Evolutionary conservation across 1,140 invertebrate species (phyloP).

Genomic region (Papilio machaon): DNA sequence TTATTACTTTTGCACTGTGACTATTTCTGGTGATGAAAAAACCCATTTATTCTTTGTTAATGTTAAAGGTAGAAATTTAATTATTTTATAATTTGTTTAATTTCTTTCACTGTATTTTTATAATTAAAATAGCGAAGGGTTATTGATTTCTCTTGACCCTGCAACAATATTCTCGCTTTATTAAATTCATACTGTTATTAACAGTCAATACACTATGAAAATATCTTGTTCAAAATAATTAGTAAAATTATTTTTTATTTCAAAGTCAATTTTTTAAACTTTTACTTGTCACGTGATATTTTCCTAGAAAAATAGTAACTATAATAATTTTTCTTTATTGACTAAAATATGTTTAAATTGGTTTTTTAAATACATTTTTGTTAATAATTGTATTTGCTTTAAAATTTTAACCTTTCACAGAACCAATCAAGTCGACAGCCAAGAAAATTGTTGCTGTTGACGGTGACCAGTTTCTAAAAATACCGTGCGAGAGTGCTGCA

Average conservation of each 20-base stretch:
- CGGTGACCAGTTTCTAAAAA: background rate
- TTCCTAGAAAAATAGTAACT: too few species aligned
- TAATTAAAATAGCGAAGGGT: background rate
- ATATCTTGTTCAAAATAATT: too few species aligned
- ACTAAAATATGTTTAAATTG: background rate
- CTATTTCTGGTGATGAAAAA: background rate
- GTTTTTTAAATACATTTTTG: background rate
- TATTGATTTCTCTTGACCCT: background rate
- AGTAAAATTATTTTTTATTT: too few species aligned
- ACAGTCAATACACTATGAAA: too few species aligned
- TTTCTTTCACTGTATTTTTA: background rate
- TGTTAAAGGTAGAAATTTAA: background rate
- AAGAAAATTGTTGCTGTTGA: background rate
- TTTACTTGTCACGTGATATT: too few species aligned
- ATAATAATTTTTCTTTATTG: too few species aligned
- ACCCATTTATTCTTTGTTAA: background rate
- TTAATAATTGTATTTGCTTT: background rate
- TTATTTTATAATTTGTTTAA: background rate
- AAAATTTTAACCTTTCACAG: background rate
- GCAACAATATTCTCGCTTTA: too few species aligned
- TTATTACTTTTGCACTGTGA: background rate
- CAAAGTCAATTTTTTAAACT: too few species aligned
- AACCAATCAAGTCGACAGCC: background rate
- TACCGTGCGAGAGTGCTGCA: background rate
- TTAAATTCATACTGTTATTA: too few species aligned